Evolutionary conservation across 2,888 invertebrate genomes (phyloP).

Genomic region (Lampropteryx suffumata): DNA sequence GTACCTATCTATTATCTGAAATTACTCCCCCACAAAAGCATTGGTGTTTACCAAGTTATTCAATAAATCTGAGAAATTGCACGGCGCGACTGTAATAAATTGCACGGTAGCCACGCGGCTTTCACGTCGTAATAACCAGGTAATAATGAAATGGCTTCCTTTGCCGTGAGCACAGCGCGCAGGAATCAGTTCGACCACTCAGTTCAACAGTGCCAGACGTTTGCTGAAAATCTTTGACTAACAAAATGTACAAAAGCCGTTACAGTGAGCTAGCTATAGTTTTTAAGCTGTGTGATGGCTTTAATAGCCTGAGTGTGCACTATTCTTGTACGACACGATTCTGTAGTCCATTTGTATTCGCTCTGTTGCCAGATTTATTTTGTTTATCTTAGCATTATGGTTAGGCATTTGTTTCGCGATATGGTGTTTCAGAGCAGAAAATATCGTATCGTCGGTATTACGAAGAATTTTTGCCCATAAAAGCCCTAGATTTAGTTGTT

Average conservation of each 20-base stretch:
- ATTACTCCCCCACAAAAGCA: slow-evolving; percentile 28
- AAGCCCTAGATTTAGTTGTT: slow-evolving; percentile 25
- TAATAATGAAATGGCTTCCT: slow-evolving; percentile 36
- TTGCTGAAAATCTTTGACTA: background rate
- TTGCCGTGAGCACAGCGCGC: slow-evolving; percentile 12
- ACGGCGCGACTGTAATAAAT: slow-evolving; percentile 33
- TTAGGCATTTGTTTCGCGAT: background rate
- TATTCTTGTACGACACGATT: slow-evolving; percentile 9
- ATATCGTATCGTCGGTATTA: slow-evolving; percentile 13
- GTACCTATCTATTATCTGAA: slow-evolving; percentile 11
- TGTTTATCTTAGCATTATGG: background rate
- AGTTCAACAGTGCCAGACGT: no score
- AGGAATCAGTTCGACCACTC: background rate
- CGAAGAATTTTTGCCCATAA: slow-evolving; percentile 12
- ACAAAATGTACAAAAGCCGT: no score
- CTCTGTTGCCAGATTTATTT: background rate
- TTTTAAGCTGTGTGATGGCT: slow-evolving; percentile 1
- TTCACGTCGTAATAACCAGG: slow-evolving; percentile 34
- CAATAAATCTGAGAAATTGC: slow-evolving; percentile 40
- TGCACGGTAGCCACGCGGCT: slow-evolving; percentile 32
- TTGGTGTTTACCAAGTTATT: slow-evolving; percentile 38
- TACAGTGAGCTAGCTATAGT: background rate
- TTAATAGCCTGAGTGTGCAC: slow-evolving; percentile 8
- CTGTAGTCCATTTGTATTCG: background rate
- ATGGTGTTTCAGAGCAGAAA: background rate